A percentile compares a stretch with the other conserved stretches of the same genome.
Evolutionary conservation across 2,888 invertebrate genomes (phyloP).

Genomic region (Reticulitermes lucifugus): DNA sequence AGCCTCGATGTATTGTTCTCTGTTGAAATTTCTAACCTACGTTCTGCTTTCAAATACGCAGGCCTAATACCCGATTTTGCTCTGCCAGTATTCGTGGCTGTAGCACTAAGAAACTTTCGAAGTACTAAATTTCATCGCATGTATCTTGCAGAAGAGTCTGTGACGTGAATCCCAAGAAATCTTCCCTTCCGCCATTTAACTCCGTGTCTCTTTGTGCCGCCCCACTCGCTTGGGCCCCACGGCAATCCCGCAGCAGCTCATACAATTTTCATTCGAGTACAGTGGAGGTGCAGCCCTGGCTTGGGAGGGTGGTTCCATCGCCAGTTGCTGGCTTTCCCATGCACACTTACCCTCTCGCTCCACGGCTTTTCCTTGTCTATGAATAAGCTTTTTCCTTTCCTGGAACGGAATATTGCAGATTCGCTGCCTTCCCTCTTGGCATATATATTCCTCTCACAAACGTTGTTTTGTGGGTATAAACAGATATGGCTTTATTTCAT

Average conservation of each 20-base stretch:
- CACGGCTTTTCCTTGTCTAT: slow-evolving; percentile 1
- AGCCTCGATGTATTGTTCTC: too few species aligned
- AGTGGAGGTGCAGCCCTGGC: neutral
- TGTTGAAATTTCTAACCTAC: too few species aligned
- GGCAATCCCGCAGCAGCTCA: slow-evolving; percentile 43
- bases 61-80: too few species aligned
- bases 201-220: slow-evolving; percentile 18
- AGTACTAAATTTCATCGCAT: too few species aligned
- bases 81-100: too few species aligned
- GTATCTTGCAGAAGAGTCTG: neutral
- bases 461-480: too few species aligned
- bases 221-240: slow-evolving; percentile 17
- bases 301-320: neutral
- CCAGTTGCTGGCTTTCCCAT: slow-evolving; percentile 38
- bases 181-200: slow-evolving; percentile 20
- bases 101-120: too few species aligned
- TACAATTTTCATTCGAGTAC: slow-evolving; percentile 50
- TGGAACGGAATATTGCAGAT: slow-evolving; percentile 13
- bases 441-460: neutral
- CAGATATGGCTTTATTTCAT: too few species aligned
- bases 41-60: too few species aligned
- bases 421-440: slow-evolving; percentile 8
- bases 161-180: slow-evolving; percentile 23
- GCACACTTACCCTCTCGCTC: slow-evolving; percentile 16
- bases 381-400: neutral